A percentile compares a stretch with the other conserved stretches of the same genome.
Conservation (phyloP, 2,797 vertebrate genomes). For the Tiaroga cobitis region DNA sequence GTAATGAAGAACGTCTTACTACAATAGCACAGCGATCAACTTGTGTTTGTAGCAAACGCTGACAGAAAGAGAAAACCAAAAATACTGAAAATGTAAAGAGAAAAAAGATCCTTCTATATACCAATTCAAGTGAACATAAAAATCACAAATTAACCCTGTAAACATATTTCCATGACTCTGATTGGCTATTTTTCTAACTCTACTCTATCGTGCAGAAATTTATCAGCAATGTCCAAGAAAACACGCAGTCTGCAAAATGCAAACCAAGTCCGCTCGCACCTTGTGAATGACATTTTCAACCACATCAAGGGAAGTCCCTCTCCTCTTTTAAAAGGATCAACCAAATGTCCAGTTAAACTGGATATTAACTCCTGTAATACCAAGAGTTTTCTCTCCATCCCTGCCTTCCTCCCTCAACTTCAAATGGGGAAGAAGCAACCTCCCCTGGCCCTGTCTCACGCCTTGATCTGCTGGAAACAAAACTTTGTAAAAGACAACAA, state of each 20-base stretch:
- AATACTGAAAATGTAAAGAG: conserved; percentile 67
- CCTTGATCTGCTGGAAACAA: conserved; percentile 27
- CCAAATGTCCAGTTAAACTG: conserved; percentile 24
- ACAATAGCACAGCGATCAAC: conserved; percentile 63
- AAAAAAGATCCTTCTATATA: conserved; percentile 24
- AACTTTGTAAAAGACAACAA: not conserved
- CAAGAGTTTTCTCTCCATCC: conserved; percentile 29
- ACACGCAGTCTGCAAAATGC: conserved; percentile 8
- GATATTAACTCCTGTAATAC: conserved; percentile 28
- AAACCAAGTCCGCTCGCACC: not conserved
- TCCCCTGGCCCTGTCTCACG: not conserved
- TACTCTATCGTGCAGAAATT: not conserved
- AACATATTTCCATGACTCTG: conserved; percentile 23
- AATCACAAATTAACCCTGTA: not conserved
- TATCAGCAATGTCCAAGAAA: conserved; percentile 8
- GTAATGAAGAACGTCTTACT: conserved; percentile 66
- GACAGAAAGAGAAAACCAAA: conserved; percentile 69
- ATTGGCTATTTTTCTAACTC: conserved; percentile 53
- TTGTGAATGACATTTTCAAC: conserved; percentile 15
- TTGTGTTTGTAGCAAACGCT: conserved; percentile 58
- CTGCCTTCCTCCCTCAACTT: conserved; percentile 22
- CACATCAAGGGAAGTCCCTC: not conserved
- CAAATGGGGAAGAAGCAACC: conserved; percentile 14
- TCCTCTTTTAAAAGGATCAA: conserved; percentile 31
- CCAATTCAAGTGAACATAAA: conserved; percentile 13